phyloP scores from a whole-genome alignment of 1,140 invertebrate genomes.

The Cyclina sinensis region DNA sequence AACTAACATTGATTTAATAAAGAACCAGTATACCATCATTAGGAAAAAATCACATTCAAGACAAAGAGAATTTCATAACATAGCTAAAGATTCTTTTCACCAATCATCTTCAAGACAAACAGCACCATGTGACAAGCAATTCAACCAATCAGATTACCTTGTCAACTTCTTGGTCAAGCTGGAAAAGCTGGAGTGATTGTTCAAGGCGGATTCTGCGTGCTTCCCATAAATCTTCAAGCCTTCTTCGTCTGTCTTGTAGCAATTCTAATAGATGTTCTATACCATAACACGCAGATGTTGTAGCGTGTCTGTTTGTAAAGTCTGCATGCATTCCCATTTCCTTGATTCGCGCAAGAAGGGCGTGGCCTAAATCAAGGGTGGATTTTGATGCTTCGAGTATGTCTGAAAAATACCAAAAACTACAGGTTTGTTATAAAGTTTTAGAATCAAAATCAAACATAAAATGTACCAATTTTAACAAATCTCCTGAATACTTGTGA shows the following conservation, averaged over 20 bases:
- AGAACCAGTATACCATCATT: no score
- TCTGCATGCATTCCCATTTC: slow-evolving; percentile 87
- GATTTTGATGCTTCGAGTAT: slow-evolving; percentile 93
- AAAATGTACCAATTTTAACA: no score
- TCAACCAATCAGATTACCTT: slow-evolving; percentile 87
- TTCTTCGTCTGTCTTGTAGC: slow-evolving; percentile 92
- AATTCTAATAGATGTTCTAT: slow-evolving; percentile 88
- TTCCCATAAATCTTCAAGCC: slow-evolving; percentile 92
- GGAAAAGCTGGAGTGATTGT: slow-evolving; percentile 92
- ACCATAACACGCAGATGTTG: slow-evolving; percentile 87
- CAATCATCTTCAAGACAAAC: no score
- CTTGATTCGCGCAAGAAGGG: slow-evolving; percentile 89
- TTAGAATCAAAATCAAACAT: no score
- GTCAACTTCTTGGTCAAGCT: slow-evolving; percentile 91
- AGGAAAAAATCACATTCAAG: no score
- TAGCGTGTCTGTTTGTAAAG: slow-evolving; percentile 86
- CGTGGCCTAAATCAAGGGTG: slow-evolving; percentile 93
- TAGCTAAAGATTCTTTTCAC: no score
- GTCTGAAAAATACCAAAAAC: slow-evolving; percentile 80
- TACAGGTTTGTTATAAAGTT: no score
- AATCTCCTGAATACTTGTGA: no score
- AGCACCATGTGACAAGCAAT: no score
- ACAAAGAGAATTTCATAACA: no score
- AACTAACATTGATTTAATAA: no score
- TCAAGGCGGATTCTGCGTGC: slow-evolving; percentile 90